phyloP scores from a whole-genome alignment of 92 coral and sea anemone species.

The Heteractis magnifica region DNA sequence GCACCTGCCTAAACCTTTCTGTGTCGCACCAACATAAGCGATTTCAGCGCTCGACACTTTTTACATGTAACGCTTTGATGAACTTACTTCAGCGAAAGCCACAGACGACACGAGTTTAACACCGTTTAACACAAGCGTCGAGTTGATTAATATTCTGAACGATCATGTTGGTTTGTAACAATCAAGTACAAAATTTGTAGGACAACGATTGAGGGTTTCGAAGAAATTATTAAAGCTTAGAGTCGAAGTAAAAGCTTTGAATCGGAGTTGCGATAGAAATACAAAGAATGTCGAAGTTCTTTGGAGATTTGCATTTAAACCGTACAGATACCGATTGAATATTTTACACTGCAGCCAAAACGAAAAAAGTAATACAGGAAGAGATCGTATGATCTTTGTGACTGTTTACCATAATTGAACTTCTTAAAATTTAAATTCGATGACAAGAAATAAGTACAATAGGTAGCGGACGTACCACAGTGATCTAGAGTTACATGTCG shows the following conservation, averaged over 20 bases:
- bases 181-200: not conserved
- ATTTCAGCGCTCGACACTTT: not conserved
- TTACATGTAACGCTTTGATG: conserved; percentile 1
- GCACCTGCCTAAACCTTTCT: not conserved
- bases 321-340: not conserved
- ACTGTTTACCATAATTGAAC: not conserved
- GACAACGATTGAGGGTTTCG: not conserved
- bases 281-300: not conserved
- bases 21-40: conserved; percentile 17
- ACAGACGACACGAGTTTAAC: not conserved
- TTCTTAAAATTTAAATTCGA: not conserved
- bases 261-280: not conserved
- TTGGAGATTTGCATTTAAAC: not conserved
- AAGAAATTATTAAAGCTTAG: not conserved
- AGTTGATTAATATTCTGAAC: not conserved
- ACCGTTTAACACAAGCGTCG: not conserved
- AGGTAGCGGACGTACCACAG: not conserved
- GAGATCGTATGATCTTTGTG: not conserved
- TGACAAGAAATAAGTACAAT: not conserved
- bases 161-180: not conserved
- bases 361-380: not conserved
- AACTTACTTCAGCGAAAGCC: not conserved
- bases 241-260: not conserved
- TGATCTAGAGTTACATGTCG: conserved; percentile 9
- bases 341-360: not conserved